A percentile compares a stretch with the other conserved stretches of the same genome.
phyloP scores from a whole-genome alignment of 2,888 invertebrate species.

The Julus scandinavius region DNA sequence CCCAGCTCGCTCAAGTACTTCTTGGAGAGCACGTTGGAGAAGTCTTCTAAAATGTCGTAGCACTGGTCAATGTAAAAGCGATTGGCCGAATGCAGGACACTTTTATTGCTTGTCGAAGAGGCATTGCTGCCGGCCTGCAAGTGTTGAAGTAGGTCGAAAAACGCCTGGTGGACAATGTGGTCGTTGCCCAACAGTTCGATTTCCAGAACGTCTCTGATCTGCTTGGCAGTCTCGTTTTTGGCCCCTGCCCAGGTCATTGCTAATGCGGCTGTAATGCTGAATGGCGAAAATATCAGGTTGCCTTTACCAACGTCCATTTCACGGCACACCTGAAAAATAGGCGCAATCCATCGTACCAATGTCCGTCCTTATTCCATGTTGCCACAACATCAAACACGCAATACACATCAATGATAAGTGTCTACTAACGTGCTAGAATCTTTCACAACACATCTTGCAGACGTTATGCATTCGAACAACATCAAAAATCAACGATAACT shows the following conservation, averaged over 20 bases:
- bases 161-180: conserved; percentile 70
- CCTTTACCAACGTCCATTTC: neutral
- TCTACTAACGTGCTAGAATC: neutral
- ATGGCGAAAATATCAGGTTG: conserved; percentile 63
- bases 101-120: conserved; percentile 70
- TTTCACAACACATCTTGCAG: neutral
- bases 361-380: neutral
- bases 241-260: conserved; percentile 66
- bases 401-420: neutral
- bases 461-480: neutral
- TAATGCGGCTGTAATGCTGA: conserved; percentile 65
- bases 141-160: conserved; percentile 66
- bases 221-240: conserved; percentile 62
- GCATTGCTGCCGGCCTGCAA: neutral
- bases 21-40: conserved; percentile 40
- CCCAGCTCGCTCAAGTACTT: conserved; percentile 47
- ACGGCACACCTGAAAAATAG: conserved; percentile 24
- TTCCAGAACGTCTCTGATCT: conserved; percentile 61
- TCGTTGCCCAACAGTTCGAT: neutral
- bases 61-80: conserved; percentile 44
- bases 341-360: neutral
- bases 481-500: neutral
- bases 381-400: neutral
- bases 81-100: conserved; percentile 30
- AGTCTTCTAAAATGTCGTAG: conserved; percentile 38